Base-by-base conservation (phyloP, 2,888 invertebrate genomes). In the Allygus modestus region DNA sequence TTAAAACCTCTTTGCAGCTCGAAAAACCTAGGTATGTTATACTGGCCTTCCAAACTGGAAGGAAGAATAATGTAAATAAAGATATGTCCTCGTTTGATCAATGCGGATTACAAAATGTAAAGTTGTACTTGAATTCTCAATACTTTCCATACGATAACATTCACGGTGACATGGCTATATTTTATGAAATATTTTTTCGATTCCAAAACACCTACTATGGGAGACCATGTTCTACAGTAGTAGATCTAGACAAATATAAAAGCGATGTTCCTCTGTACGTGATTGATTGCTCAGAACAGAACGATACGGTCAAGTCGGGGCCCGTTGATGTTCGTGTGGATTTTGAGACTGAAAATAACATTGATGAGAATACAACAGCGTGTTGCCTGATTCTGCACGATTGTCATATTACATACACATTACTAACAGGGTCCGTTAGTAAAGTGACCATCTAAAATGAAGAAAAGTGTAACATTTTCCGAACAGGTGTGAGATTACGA, bases 91-190 rank as follows among this genome's bases (percentile, higher is more conserved):
- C 17, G 12, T 79, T 79, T 46, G 79, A 79, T 28, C 26, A 37
- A 23, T 79, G 79, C 43, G 31, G 7, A 28, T 12, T 79, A 9
- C 15, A 0, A 1, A 23, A 41, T 20, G 33, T 79, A 79, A 79
- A 54, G 28, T 26, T 79, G 20, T 79, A 51, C 31, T 46, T 79
- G 20, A 79, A 79, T 43, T 79, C 79, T 28, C 23, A 46, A 17
- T 46, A 23, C 79, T 79, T 51, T 79, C 79, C 79, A n/a, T 79
- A 79, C 26, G 79, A 79, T n/a, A 61, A 82, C 15, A 61, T 82
- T 17, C n/a, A 65, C n/a, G 82, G 82, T 17, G 43, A 69, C 43
- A 20, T 23, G 9, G 37, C n/a, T 37, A 17, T 54, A 17, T 37
- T 81, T 20, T 81, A 81, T 26, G 37, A 54, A 4, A 58, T 58